phyloP scores from a whole-genome alignment of 2,113 vertebrate genomes.

The Solenodon paradoxus region DNA sequence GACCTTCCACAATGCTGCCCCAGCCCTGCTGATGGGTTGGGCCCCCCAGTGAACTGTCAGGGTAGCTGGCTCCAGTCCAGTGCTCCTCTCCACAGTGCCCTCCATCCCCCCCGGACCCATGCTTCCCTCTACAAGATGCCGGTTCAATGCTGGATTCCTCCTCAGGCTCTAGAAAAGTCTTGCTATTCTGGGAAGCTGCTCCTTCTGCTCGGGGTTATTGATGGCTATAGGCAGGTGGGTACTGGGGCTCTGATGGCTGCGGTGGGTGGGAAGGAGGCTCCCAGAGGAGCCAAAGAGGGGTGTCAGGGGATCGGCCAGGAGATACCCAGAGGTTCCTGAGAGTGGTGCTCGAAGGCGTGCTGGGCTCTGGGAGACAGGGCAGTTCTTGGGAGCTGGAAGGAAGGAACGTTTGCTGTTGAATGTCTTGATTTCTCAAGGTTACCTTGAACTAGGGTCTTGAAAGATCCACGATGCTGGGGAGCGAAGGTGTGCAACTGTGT shows the following conservation, averaged over 20 bases:
- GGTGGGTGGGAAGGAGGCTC: background rate
- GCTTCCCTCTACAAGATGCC: background rate
- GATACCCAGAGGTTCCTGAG: no score
- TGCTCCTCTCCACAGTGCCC: accelerated
- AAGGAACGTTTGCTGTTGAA: background rate
- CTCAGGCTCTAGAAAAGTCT: background rate
- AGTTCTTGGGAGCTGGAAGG: background rate
- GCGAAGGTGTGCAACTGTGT: background rate
- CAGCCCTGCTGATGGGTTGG: background rate
- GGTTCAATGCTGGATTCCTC: background rate
- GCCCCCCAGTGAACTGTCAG: no score
- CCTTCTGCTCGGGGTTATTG: background rate
- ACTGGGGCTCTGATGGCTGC: background rate
- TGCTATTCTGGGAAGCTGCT: background rate
- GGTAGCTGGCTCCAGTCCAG: no score
- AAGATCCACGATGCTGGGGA: background rate
- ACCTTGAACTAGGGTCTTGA: background rate
- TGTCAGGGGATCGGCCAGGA: background rate
- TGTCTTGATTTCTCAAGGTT: background rate
- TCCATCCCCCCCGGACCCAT: background rate
- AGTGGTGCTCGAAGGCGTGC: background rate
- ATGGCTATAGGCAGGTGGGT: background rate
- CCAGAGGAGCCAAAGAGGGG: background rate
- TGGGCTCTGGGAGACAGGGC: background rate
- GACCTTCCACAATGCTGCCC: background rate